Percentiles rank a stretch among this genome's conserved stretches.
phyloP scores from a whole-genome alignment of 1,140 invertebrate species.

The Mamestra configurata region DNA sequence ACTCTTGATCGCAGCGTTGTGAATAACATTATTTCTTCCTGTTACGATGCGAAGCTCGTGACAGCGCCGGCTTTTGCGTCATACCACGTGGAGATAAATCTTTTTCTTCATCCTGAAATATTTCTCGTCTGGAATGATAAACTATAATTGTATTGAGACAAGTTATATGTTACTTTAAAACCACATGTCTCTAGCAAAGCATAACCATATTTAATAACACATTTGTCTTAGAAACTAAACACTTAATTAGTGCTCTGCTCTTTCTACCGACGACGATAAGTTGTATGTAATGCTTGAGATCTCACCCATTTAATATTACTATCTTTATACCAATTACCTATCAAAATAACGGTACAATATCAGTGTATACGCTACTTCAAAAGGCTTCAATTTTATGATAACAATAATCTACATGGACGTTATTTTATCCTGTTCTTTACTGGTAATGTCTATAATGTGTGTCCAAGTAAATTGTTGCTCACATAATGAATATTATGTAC shows the following conservation, averaged over 20 bases:
- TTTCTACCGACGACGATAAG: neutral
- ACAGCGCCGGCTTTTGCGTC: conserved; percentile 25
- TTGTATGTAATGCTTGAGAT: neutral
- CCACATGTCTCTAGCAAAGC: neutral
- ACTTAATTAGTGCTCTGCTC: neutral
- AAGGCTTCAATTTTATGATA: neutral
- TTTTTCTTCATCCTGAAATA: conserved; percentile 8
- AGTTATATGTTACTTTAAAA: neutral
- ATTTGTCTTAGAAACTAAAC: neutral
- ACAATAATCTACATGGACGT: neutral
- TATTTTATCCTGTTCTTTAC: neutral
- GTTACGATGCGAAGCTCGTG: conserved; percentile 38
- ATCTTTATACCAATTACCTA: neutral
- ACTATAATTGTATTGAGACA: conserved; percentile 19
- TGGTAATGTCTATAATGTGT: neutral
- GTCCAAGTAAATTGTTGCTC: neutral
- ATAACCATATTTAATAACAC: neutral
- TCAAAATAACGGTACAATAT: neutral
- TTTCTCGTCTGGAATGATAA: conserved; percentile 11
- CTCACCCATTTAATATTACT: neutral
- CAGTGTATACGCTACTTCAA: neutral
- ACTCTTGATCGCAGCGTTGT: neutral
- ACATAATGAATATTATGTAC: conserved; percentile 3
- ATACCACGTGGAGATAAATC: conserved; percentile 30
- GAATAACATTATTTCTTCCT: conserved; percentile 34